Conservation (phyloP, 64 coral and sea anemone species). For the Dendronephthya gigantea region DNA sequence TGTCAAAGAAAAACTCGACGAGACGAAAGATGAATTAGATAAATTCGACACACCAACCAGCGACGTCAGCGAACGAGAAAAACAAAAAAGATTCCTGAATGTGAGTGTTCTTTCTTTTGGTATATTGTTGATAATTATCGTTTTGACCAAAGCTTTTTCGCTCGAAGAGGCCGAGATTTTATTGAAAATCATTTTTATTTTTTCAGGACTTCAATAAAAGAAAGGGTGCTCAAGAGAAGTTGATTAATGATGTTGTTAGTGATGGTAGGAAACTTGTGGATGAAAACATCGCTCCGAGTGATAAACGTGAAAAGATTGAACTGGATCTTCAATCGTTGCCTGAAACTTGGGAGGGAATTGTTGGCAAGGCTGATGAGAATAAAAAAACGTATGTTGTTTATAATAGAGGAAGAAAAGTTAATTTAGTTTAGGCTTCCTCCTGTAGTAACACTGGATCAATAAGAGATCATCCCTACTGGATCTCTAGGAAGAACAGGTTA, state of each 20-base stretch:
- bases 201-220: background rate
- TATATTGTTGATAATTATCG: too few species aligned
- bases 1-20: background rate
- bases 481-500: background rate
- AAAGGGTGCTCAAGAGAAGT: background rate
- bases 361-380: background rate
- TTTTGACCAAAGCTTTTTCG: too few species aligned
- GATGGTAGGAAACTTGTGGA: background rate
- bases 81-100: background rate
- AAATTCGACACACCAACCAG: background rate
- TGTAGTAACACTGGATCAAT: background rate
- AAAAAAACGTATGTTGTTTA: slow-evolving; percentile 8
- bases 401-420: too few species aligned
- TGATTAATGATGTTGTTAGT: background rate
- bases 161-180: too few species aligned
- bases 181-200: background rate
- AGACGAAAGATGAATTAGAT: background rate
- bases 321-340: background rate
- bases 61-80: background rate
- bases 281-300: background rate
- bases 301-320: background rate
- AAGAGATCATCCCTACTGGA: background rate
- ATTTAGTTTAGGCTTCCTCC: background rate
- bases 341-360: background rate
- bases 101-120: background rate